Evolutionary conservation across 2,888 invertebrate genomes (phyloP).

Genomic region (Dasysyrphus tricinctus): DNA sequence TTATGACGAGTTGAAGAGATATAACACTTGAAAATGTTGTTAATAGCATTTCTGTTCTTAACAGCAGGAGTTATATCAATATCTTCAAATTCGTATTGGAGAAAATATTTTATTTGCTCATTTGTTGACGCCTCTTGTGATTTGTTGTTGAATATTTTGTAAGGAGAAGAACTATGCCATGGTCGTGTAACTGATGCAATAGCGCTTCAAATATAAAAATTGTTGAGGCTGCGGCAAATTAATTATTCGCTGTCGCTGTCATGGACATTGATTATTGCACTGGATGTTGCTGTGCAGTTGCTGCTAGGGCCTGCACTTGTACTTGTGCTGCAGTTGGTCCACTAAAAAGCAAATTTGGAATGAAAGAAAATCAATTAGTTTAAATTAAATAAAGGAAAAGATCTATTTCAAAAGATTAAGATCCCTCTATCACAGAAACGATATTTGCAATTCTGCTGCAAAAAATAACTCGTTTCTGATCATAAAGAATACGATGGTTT

Average conservation of each 20-base stretch:
- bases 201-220: not conserved
- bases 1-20: not conserved
- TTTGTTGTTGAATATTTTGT: not conserved
- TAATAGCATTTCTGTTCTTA: no score
- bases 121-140: not conserved
- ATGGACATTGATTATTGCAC: not conserved
- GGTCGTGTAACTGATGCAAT: not conserved
- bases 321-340: not conserved
- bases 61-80: no score
- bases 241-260: not conserved
- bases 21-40: no score
- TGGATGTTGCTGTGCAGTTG: not conserved
- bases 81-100: no score
- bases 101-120: not conserved
- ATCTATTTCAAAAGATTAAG: no score
- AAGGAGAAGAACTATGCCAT: not conserved
- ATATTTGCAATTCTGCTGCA: not conserved
- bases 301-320: not conserved
- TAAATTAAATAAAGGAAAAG: not conserved
- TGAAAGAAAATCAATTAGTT: not conserved
- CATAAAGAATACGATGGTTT: not conserved
- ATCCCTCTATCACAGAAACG: not conserved
- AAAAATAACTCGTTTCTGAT: not conserved
- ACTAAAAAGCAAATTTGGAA: not conserved
- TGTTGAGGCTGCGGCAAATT: not conserved